Conservation (phyloP, 2,797 vertebrate genomes). For the Oceanodroma leucorhoa region DNA sequence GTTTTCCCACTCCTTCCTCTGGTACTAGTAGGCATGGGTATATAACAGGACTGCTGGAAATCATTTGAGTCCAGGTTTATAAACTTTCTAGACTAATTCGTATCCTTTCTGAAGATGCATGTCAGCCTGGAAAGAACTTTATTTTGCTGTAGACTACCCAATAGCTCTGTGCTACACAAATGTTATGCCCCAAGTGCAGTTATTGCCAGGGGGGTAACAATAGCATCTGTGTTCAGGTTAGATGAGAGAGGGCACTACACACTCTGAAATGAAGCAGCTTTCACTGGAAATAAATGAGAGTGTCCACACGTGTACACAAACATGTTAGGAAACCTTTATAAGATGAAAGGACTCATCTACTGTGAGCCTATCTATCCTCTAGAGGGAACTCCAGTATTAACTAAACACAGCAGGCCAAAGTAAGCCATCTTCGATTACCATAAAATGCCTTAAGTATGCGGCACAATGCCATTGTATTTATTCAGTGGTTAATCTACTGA, state of each 20-base stretch:
- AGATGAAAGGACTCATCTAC: not conserved
- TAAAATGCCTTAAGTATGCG: not conserved
- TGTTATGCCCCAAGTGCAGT: not conserved
- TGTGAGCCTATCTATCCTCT: not conserved
- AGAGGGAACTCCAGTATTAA: constrained; percentile 41
- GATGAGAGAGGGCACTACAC: not conserved
- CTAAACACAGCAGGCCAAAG: not conserved
- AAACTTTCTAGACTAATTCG: not conserved
- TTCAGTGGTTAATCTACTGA: not conserved
- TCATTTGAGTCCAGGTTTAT: not conserved
- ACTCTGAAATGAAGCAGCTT: not conserved
- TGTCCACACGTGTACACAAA: rapidly evolving
- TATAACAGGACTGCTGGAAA: not conserved
- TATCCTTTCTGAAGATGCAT: not conserved
- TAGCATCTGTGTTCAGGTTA: not conserved
- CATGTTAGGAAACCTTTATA: not conserved
- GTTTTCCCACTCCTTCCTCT: not conserved
- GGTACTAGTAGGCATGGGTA: not conserved
- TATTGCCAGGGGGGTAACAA: not conserved
- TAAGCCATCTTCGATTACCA: not conserved
- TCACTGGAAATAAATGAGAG: not conserved
- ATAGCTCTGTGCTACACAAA: not conserved
- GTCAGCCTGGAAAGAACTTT: not conserved
- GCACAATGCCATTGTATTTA: not conserved
- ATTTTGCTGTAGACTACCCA: not conserved